Base-by-base conservation (phyloP, 2,797 vertebrate species). In the Apogon hyalosoma region DNA sequence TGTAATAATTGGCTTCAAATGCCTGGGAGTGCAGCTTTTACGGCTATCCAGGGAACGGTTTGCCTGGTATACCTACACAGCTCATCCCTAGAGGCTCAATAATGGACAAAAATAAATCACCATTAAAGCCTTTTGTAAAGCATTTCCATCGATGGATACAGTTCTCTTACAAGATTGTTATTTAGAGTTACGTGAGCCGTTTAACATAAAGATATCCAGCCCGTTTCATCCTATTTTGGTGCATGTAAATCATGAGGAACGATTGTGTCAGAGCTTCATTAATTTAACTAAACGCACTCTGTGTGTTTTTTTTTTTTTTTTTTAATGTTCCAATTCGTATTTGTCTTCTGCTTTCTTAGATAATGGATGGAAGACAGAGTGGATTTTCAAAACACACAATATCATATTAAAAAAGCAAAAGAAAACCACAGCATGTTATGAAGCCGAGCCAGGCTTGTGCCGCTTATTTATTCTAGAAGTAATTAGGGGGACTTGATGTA, bases 1-100 rank as follows among this genome's bases (percentile, higher is more conserved):
- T 63, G 77, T 78, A 64, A 73, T 88, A 80, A 86, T 83, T 87
- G 85, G 70, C 73, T 89, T 77, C 69, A 69, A 77, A 84, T 67
- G 70, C 70, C 79, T 81, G 49, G 53, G 46, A 82, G 81, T 69
- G 69, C 70, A 78, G 61, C 76, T 80, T 83, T 84, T 83, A 83
- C 79, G 72, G 69, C 73, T 69, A 85, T 72, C 63, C 60, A 46
- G 66, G 69, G 75, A 79, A 73, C 60, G 5, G 4, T 31, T 33
- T 68, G 69, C 67, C 79, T 75, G 55, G 63, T 73, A 50, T 41
- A 52, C 64, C 64, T 62, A 53, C 69, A 80, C 73, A 41, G 28
- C 28, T 73, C 74, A 66, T 82, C 72, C 63, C 70, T 38, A 0
- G 50, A 65, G 73, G 43, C 56, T 43, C 36, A 50, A 53, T 45